Conservation (phyloP, 2,113 vertebrate species). For the Myocastor coypus region DNA sequence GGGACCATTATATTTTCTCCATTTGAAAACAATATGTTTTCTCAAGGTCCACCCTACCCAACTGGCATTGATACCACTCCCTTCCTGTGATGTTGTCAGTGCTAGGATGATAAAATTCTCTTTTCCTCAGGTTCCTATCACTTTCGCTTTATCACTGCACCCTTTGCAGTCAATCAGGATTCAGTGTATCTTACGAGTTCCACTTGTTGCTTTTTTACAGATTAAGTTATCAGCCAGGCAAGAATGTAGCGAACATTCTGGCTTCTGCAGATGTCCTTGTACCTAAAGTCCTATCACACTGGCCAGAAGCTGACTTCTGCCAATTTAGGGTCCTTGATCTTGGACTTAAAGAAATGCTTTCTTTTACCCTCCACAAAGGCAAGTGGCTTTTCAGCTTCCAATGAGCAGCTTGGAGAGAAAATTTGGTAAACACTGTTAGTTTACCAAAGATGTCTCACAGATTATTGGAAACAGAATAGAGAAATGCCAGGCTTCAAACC, state of each 20-base stretch:
- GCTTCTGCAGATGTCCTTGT: constrained; percentile 60
- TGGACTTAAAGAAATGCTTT: constrained; percentile 1
- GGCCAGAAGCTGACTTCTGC: constrained; percentile 32
- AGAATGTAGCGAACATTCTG: not conserved
- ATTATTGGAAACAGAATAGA: not conserved
- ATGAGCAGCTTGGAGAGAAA: not conserved
- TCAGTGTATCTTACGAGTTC: constrained; percentile 50
- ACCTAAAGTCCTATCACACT: not conserved
- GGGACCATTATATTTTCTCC: not conserved
- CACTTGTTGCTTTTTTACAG: constrained; percentile 50
- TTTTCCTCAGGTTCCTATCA: not conserved
- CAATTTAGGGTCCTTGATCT: not conserved
- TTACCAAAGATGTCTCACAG: not conserved
- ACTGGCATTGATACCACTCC: constrained; percentile 5
- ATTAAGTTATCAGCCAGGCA: constrained; percentile 72
- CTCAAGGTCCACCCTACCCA: constrained; percentile 50
- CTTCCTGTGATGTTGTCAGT: constrained; percentile 29
- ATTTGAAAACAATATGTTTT: constrained; percentile 51
- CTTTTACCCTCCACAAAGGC: not conserved
- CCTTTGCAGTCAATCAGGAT: constrained; percentile 34
- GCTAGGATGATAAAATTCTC: constrained; percentile 24
- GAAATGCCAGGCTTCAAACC: not conserved
- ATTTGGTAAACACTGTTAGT: not conserved
- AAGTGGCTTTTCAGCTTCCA: not conserved
- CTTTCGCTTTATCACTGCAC: not conserved